Evolutionary conservation across 2,113 vertebrate genomes (phyloP).

Genomic region (Pungitius pungitius): DNA sequence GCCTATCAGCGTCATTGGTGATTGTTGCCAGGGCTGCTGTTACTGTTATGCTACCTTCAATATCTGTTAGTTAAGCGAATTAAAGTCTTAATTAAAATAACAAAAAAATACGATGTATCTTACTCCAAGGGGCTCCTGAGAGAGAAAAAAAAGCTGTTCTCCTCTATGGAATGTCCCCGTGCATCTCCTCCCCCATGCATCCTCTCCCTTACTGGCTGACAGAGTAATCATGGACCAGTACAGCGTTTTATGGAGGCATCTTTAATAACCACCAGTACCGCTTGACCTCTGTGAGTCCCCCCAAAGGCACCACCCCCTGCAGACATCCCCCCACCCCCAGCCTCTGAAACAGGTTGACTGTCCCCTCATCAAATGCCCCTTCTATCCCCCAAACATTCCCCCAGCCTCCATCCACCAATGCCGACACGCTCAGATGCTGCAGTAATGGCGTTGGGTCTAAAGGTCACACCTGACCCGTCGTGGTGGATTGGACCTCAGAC

Average conservation of each 20-base stretch:
- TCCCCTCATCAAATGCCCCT: slow-evolving; percentile 37
- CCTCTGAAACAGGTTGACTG: slow-evolving; percentile 46
- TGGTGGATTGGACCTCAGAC: slow-evolving; percentile 60
- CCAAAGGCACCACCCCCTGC: slow-evolving; percentile 55
- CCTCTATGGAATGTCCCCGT: slow-evolving; percentile 45
- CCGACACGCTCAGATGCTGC: slow-evolving; percentile 76
- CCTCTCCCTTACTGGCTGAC: slow-evolving; percentile 60
- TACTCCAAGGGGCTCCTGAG: slow-evolving; percentile 16
- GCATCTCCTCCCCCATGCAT: slow-evolving; percentile 61
- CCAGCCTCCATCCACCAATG: slow-evolving; percentile 44
- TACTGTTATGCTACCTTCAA: slow-evolving; percentile 17
- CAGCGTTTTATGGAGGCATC: slow-evolving; percentile 73
- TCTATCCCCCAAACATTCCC: slow-evolving; percentile 37
- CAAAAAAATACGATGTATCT: slow-evolving; percentile 22
- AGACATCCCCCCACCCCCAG: slow-evolving; percentile 45
- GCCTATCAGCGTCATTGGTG: slow-evolving; percentile 61
- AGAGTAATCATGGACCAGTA: slow-evolving; percentile 77
- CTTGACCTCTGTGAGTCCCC: slow-evolving; percentile 74
- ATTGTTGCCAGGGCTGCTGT: slow-evolving; percentile 45
- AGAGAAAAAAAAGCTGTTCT: slow-evolving; percentile 41
- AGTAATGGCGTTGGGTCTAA: slow-evolving; percentile 73
- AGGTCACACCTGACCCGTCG: slow-evolving; percentile 75
- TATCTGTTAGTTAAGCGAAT: slow-evolving; percentile 31
- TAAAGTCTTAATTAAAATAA: slow-evolving; percentile 25
- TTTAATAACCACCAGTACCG: slow-evolving; percentile 75